Percentiles rank a stretch among this genome's conserved stretches.
Conservation (phyloP, 2,113 vertebrate species). For the Lynx canadensis region DNA sequence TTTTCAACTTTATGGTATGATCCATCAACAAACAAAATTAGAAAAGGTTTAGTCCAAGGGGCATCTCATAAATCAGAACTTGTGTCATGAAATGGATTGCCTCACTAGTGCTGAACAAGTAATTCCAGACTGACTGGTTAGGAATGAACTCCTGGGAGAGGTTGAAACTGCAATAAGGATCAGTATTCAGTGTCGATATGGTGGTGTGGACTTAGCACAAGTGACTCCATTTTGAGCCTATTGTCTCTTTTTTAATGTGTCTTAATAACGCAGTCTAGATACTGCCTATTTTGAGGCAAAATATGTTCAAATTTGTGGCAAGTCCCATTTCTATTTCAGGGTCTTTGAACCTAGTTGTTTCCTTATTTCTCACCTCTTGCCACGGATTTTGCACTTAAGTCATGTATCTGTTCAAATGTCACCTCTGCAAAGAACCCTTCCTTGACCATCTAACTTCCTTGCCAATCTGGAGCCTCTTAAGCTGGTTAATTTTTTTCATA, state of each 20-base stretch:
- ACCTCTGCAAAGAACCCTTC: neutral
- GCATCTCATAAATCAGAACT: neutral
- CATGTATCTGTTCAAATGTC: neutral
- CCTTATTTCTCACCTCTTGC: neutral
- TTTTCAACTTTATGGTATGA: neutral
- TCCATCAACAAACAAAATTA: neutral
- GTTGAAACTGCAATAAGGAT: neutral
- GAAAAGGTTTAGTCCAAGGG: neutral
- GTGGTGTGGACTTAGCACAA: neutral
- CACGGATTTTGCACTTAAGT: neutral
- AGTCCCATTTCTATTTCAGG: neutral
- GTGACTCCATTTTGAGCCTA: neutral
- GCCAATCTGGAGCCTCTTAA: neutral
- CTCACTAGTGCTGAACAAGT: neutral
- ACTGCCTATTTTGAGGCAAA: constrained; percentile 16
- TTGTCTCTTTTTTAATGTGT: neutral
- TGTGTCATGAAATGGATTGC: neutral
- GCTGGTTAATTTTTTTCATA: neutral
- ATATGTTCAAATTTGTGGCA: neutral
- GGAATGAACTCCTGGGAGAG: neutral
- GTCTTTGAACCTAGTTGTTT: neutral
- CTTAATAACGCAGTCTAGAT: neutral
- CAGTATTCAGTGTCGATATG: neutral
- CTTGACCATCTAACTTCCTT: neutral
- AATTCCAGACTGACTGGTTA: neutral